These are phyloP conservation scores for Drosophila pseudoananassae DNA, from an alignment of 1,140 invertebrate species.

Conservation along the genomic window DNA sequence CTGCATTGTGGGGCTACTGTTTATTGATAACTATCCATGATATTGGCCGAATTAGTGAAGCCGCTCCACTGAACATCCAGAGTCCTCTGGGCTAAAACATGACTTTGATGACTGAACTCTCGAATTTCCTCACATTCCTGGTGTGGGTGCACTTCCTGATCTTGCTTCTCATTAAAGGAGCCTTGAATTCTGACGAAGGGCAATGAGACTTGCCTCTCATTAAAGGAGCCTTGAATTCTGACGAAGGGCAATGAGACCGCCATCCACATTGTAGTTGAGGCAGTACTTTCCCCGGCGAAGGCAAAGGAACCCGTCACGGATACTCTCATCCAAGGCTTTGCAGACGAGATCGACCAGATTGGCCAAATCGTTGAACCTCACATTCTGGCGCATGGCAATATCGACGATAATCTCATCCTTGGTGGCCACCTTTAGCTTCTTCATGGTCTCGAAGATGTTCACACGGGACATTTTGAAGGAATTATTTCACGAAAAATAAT, in stretches of 20 bases:
- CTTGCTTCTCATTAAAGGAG: too few relatives aligned
- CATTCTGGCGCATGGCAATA: background rate
- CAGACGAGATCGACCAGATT: background rate
- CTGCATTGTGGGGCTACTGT: background rate
- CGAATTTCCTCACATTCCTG: too few relatives aligned
- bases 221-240: too few relatives aligned
- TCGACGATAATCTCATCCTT: background rate
- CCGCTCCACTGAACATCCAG: too few relatives aligned
- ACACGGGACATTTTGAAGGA: background rate
- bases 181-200: background rate
- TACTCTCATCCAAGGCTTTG: background rate
- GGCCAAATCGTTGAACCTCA: background rate
- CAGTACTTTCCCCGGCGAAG: background rate
- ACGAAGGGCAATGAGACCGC: too few relatives aligned
- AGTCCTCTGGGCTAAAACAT: too few relatives aligned
- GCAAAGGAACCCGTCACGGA: background rate
- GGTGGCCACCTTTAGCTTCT: background rate
- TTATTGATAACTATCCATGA: background rate
- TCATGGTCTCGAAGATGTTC: background rate
- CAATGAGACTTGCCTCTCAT: too few relatives aligned
- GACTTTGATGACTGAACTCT: too few relatives aligned
- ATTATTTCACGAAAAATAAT: too few relatives aligned
- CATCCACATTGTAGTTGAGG: background rate
- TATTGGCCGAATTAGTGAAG: too few relatives aligned
- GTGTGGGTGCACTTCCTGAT: too few relatives aligned